Evolutionary conservation across 2,113 vertebrate species (phyloP).

Genomic region (Cavia porcellus): DNA sequence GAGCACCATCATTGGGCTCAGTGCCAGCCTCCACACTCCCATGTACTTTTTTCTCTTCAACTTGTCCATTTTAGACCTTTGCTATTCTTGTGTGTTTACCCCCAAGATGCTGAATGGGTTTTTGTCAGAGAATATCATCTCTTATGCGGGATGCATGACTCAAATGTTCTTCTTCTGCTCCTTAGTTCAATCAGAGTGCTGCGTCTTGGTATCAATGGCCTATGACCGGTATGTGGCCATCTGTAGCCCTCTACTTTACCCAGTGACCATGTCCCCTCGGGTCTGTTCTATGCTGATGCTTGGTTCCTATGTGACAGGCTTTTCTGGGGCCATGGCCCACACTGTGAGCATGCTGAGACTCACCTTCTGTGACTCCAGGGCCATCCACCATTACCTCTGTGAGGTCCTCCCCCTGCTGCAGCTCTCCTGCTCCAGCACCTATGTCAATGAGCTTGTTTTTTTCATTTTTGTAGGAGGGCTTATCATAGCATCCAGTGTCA

Average conservation of each 20-base stretch:
- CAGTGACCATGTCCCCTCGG: conserved; percentile 30
- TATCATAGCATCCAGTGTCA: conserved; percentile 19
- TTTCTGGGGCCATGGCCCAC: conserved; percentile 61
- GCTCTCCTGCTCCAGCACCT: conserved; percentile 65
- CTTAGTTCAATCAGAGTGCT: conserved; percentile 76
- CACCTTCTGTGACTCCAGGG: conserved; percentile 55
- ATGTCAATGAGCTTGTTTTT: conserved; percentile 47
- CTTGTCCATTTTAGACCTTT: conserved; percentile 72
- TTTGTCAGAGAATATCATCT: conserved; percentile 65
- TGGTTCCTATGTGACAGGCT: conserved; percentile 40
- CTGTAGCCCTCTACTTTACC: conserved; percentile 64
- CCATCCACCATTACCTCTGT: conserved; percentile 61
- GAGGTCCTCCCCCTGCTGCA: conserved; percentile 65
- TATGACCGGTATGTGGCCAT: conserved; percentile 70
- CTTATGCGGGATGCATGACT: conserved; percentile 60
- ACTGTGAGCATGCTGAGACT: conserved; percentile 61
- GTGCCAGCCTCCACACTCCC: conserved; percentile 66
- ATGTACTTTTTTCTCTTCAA: conserved; percentile 79
- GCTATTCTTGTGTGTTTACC: conserved; percentile 71
- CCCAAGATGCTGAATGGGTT: conserved; percentile 72
- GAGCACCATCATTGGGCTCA: conserved; percentile 52
- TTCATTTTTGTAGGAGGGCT: conserved; percentile 48
- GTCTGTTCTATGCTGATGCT: conserved; percentile 54
- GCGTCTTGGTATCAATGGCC: conserved; percentile 49
- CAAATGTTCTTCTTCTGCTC: conserved; percentile 76